These are phyloP conservation scores for Xiphydria camelus DNA, from an alignment of 2,888 invertebrate genomes.

Conservation along the genomic window DNA sequence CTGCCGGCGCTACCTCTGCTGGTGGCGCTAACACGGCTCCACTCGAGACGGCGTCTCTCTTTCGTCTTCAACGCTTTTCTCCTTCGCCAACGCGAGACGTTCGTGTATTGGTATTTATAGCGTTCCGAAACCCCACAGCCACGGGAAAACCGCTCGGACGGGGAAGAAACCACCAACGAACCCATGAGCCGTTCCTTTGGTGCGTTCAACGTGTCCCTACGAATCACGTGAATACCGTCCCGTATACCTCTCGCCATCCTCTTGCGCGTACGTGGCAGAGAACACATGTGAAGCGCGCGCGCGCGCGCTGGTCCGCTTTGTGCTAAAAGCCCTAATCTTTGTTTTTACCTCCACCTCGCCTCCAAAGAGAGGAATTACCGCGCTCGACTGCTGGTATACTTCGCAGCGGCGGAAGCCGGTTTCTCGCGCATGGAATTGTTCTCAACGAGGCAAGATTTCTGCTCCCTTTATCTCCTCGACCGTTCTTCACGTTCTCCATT, in stretches of 20 bases:
- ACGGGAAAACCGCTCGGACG: slow-evolving; percentile 36
- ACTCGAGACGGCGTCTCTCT: slow-evolving; percentile 1
- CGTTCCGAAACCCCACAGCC: slow-evolving; percentile 31
- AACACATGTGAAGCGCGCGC: slow-evolving; percentile 8
- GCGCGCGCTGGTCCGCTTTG: slow-evolving; percentile 11
- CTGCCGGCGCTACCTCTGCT: slow-evolving; percentile 4
- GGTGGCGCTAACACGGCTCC: slow-evolving; percentile 6
- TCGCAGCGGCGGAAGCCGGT: no score
- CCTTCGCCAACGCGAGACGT: no score
- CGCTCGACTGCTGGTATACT: slow-evolving; percentile 19
- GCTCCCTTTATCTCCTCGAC: no score
- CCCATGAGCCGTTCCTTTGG: slow-evolving; percentile 36
- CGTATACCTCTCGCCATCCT: neutral
- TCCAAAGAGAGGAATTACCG: slow-evolving; percentile 35
- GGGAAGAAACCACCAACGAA: slow-evolving; percentile 39
- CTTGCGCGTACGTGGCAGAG: neutral
- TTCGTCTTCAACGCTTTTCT: slow-evolving; percentile 8
- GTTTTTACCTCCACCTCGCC: slow-evolving; percentile 29
- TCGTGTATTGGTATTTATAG: slow-evolving; percentile 48
- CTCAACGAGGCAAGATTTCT: no score
- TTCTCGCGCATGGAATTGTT: no score
- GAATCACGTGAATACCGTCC: neutral
- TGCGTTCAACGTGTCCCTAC: slow-evolving; percentile 5
- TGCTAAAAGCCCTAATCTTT: slow-evolving; percentile 46
- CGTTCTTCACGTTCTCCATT: no score